Evolutionary conservation across 2,113 vertebrate genomes (phyloP).

Genomic region (Phylloscopus whistleri): DNA sequence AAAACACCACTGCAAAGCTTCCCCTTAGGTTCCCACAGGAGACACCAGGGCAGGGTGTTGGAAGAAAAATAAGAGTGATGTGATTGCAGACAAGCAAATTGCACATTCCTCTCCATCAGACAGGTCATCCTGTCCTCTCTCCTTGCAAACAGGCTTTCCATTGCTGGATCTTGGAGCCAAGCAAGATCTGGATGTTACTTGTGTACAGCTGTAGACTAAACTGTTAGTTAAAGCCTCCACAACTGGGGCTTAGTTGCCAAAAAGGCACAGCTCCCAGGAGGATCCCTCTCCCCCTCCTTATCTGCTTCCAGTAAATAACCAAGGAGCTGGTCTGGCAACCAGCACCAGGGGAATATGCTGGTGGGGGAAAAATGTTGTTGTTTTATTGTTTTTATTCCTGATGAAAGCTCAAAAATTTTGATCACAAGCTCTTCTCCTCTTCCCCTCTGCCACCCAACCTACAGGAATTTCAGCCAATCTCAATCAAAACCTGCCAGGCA

Average conservation of each 20-base stretch:
- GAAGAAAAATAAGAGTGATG: not conserved
- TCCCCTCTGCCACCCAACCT: not conserved
- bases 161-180: not conserved
- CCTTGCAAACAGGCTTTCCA: not conserved
- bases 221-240: not conserved
- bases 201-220: conserved; percentile 39
- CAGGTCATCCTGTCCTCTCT: conserved; percentile 42
- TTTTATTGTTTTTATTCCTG: not conserved
- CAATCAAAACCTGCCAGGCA: not conserved
- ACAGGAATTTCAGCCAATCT: not conserved
- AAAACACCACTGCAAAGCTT: not conserved
- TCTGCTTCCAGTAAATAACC: not conserved
- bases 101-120: not conserved
- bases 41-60: not conserved
- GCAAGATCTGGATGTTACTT: not conserved
- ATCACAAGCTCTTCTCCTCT: not conserved
- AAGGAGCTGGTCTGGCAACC: not conserved
- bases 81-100: not conserved
- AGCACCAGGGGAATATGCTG: not conserved
- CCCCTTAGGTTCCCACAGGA: not conserved
- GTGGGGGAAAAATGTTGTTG: accelerated
- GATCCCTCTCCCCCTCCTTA: not conserved
- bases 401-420: not conserved
- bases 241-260: not conserved
- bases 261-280: not conserved